Base-by-base conservation (phyloP, 1,140 invertebrate genomes). In the Polypedilum vanderplanki region DNA sequence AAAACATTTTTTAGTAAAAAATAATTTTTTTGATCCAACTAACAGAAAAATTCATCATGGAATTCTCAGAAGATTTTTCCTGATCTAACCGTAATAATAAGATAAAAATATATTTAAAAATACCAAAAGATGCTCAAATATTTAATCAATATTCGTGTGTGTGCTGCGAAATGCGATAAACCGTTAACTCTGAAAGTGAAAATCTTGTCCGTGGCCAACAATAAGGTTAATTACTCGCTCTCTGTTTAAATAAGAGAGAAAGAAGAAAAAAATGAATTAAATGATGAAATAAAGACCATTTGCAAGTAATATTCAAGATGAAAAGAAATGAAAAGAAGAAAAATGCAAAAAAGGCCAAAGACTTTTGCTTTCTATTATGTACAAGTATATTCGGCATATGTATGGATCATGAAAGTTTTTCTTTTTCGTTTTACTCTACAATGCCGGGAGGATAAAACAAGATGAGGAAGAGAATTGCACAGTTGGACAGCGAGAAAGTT, bases 281-380 rank as follows among this genome's bases (percentile, higher is more conserved):
- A 40, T n/a, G 18, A n/a, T 40, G 22, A 40, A 73, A 40, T 40
- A 73, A 73, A 73, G 18, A 73, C 73, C 7, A 33, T 40, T 40
- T 40, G 73, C 73, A 73, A 57, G 46, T 57, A 73, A n/a, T 24
- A 33, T n/a, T 33, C 1, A 15, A 73, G 15, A 73, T 73, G 9
- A 73, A 73, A 73, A 73, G 9, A n/a, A 20, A 73, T 73, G 22
- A 33, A 22, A 24, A 24, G n/a, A 12, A n/a, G n/a, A n/a, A n/a
- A 40, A 40, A 24, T 24, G 33, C 40, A 73, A 73, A 40, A 40
- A 40, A 73, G 33, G 15, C 20, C 15, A 24, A 40, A 24, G 8
- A 40, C 73, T 24, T 73, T 73, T 40, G 73, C 40, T 73, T 73
- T 73, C 46, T 57, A 57, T 57, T 33, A 33, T 33, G 24, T 33